These are phyloP conservation scores for Meiosimyza platycephala DNA, from an alignment of 2,888 invertebrate genomes.

Conservation along the genomic window DNA sequence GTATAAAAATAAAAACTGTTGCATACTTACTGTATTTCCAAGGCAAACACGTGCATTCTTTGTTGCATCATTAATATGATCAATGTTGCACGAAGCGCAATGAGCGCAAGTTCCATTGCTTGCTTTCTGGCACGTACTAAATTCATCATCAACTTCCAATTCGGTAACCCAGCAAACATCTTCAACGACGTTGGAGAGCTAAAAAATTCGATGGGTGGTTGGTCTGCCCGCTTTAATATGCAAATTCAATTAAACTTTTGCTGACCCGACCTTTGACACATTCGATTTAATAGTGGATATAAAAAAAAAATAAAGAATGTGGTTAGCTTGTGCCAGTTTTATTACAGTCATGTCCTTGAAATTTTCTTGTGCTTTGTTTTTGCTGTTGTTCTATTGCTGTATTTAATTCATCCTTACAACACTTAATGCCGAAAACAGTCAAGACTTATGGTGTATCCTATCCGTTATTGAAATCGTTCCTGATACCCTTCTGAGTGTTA, in stretches of 20 bases:
- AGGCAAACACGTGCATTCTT: background rate
- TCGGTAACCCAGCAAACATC: slow-evolving; percentile 5
- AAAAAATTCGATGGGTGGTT: background rate
- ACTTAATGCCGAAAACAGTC: too few relatives aligned
- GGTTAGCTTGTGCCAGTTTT: too few relatives aligned
- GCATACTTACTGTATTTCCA: background rate
- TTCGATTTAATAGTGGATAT: too few relatives aligned
- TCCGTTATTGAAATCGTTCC: too few relatives aligned
- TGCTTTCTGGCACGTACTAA: background rate
- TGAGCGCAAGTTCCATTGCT: background rate
- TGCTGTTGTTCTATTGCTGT: too few relatives aligned
- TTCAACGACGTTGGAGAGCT: background rate
- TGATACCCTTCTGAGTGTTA: too few relatives aligned
- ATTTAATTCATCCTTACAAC: too few relatives aligned
- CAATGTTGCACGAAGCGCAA: background rate
- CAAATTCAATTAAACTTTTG: slow-evolving; percentile 24
- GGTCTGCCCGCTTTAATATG: slow-evolving; percentile 14
- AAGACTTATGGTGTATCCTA: too few relatives aligned
- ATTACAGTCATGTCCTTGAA: too few relatives aligned
- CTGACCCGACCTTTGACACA: background rate
- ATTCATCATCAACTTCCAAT: background rate
- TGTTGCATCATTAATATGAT: background rate
- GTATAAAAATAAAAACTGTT: background rate
- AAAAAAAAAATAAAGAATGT: too few relatives aligned
- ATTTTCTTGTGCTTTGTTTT: too few relatives aligned